Evolutionary conservation across 1,140 invertebrate genomes (phyloP).

Genomic region (Colletes latitarsis): DNA sequence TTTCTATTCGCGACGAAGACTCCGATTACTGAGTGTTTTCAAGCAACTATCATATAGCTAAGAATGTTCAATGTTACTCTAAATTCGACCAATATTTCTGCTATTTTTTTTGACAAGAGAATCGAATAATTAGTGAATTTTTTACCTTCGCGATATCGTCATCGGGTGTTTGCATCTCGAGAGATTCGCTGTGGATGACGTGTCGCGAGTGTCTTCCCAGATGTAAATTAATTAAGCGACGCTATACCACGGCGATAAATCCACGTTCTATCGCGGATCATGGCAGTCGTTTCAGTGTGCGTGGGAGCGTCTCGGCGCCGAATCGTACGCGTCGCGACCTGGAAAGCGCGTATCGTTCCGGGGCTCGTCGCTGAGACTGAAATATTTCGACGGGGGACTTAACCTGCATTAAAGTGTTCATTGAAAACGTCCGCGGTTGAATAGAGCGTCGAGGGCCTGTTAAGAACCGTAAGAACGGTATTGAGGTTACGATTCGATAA

Average conservation of each 20-base stretch:
- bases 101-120: no score
- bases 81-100: no score
- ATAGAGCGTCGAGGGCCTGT: conserved; percentile 21
- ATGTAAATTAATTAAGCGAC: conserved; percentile 42
- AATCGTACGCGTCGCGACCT: neutral
- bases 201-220: neutral
- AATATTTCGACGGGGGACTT: conserved; percentile 18
- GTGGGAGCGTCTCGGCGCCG: neutral
- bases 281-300: neutral
- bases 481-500: conserved; percentile 40
- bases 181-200: neutral
- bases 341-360: conserved; percentile 13
- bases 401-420: conserved; percentile 33
- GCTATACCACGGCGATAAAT: conserved; percentile 31
- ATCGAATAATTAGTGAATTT: no score
- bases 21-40: no score
- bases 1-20: no score
- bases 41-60: no score
- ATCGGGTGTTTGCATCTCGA: neutral
- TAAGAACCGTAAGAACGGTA: conserved; percentile 21
- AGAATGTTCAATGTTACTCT: no score
- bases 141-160: no score
- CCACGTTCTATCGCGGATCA: conserved; percentile 14
- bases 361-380: neutral
- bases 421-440: conserved; percentile 29